Conservation (phyloP, 2,888 invertebrate species). For the Parapristionchus giblindavisi region DNA sequence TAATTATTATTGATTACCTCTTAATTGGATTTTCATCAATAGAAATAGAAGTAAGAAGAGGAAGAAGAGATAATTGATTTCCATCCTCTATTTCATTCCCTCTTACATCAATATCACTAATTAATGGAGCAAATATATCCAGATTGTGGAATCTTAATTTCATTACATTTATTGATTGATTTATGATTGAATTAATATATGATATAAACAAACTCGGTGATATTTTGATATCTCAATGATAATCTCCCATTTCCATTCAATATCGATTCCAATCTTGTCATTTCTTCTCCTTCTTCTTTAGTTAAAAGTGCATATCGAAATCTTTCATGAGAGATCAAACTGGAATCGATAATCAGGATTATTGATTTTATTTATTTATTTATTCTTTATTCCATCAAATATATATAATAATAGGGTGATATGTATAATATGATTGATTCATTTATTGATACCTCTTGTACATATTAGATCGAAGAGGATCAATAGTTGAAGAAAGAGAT, state of each 20-base stretch:
- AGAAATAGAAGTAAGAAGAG: slow-evolving; percentile 11
- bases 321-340: slow-evolving; percentile 10
- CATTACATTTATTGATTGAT: no score
- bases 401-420: background rate
- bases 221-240: background rate
- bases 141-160: slow-evolving; percentile 50
- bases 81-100: slow-evolving; percentile 47
- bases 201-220: slow-evolving; percentile 20
- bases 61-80: background rate
- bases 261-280: slow-evolving; percentile 1
- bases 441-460: slow-evolving; percentile 13
- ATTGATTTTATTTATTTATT: background rate
- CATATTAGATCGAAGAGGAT: slow-evolving; percentile 26
- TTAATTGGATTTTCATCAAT: slow-evolving; percentile 34
- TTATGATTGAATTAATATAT: no score
- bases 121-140: slow-evolving; percentile 48
- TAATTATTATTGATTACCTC: background rate
- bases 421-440: background rate
- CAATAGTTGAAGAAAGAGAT: slow-evolving; percentile 5
- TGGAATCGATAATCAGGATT: slow-evolving; percentile 2
- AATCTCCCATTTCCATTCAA: slow-evolving; percentile 24
- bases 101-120: slow-evolving; percentile 43
- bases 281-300: background rate
- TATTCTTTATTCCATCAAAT: background rate
- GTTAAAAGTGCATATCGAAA: slow-evolving; percentile 1